phyloP scores from a whole-genome alignment of 2,113 vertebrate genomes.

The Engraulis encrasicolus region DNA sequence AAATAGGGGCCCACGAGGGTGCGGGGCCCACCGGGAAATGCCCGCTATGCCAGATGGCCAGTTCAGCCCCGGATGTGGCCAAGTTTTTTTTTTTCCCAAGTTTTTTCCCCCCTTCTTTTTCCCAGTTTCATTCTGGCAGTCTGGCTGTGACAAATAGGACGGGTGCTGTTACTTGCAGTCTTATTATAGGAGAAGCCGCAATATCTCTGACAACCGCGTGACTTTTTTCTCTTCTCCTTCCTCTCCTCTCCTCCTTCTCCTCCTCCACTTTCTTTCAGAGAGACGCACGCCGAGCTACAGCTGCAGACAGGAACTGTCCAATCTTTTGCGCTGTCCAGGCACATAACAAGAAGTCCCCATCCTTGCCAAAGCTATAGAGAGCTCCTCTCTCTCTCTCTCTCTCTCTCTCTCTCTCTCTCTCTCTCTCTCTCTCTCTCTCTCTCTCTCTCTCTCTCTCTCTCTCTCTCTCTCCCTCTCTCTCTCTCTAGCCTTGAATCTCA shows the following conservation, averaged over 20 bases:
- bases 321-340: conserved; percentile 48
- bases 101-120: too few relatives aligned
- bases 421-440: conserved; percentile 40
- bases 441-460: background rate
- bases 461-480: conserved; percentile 24
- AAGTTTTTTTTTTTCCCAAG: too few relatives aligned
- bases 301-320: conserved; percentile 46
- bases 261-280: background rate
- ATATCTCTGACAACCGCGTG: conserved; percentile 50
- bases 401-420: conserved; percentile 34
- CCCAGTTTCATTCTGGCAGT: background rate
- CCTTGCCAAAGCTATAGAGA: conserved; percentile 23
- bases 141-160: conserved; percentile 24
- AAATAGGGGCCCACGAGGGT: too few relatives aligned
- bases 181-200: conserved; percentile 49
- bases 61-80: conserved; percentile 26
- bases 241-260: conserved; percentile 24
- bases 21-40: too few relatives aligned
- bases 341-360: conserved; percentile 62
- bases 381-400: conserved; percentile 16
- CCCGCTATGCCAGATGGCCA: too few relatives aligned
- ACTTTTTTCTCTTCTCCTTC: conserved; percentile 50
- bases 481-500: conserved; percentile 58
- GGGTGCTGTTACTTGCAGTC: conserved; percentile 33
- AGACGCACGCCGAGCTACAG: background rate